These are phyloP conservation scores for Sthenelais limicola DNA, from an alignment of 2,888 invertebrate species.

Conservation along the genomic window DNA sequence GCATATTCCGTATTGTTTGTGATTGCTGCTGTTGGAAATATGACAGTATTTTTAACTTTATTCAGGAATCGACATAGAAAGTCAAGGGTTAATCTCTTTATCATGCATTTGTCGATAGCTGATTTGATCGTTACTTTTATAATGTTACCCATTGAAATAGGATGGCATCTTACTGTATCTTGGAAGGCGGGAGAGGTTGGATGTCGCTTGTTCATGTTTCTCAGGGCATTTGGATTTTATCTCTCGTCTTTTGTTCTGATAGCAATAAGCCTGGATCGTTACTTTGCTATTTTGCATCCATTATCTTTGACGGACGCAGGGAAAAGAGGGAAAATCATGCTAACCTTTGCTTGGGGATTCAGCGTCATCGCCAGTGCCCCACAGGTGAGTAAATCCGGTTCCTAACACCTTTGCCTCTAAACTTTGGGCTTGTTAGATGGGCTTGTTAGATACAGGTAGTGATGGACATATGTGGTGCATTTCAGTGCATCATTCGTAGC, in stretches of 20 bases:
- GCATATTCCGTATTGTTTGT: slow-evolving; percentile 78
- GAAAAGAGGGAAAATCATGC: slow-evolving; percentile 81
- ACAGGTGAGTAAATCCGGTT: slow-evolving; percentile 71
- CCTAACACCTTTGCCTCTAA: too few species aligned
- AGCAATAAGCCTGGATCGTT: slow-evolving; percentile 84
- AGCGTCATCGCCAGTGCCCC: slow-evolving; percentile 81
- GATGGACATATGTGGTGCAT: too few species aligned
- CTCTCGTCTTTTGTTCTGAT: slow-evolving; percentile 83
- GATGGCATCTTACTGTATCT: slow-evolving; percentile 82
- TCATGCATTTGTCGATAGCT: slow-evolving; percentile 82
- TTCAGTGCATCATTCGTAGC: too few species aligned
- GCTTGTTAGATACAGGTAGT: too few species aligned
- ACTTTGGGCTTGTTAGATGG: too few species aligned
- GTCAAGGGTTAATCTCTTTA: slow-evolving; percentile 46
- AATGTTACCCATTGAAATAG: slow-evolving; percentile 80
- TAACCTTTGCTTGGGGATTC: slow-evolving; percentile 79
- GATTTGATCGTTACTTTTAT: slow-evolving; percentile 86
- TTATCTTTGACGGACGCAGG: slow-evolving; percentile 79
- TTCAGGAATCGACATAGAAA: slow-evolving; percentile 46
- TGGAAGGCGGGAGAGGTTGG: slow-evolving; percentile 84
- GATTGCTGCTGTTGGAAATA: slow-evolving; percentile 44
- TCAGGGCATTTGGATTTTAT: slow-evolving; percentile 84
- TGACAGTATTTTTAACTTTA: slow-evolving; percentile 47
- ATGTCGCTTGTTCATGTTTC: slow-evolving; percentile 81
- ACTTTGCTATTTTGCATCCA: slow-evolving; percentile 84